phyloP scores from a whole-genome alignment of 2,797 vertebrate species.

The Sebastes baramenuke region DNA sequence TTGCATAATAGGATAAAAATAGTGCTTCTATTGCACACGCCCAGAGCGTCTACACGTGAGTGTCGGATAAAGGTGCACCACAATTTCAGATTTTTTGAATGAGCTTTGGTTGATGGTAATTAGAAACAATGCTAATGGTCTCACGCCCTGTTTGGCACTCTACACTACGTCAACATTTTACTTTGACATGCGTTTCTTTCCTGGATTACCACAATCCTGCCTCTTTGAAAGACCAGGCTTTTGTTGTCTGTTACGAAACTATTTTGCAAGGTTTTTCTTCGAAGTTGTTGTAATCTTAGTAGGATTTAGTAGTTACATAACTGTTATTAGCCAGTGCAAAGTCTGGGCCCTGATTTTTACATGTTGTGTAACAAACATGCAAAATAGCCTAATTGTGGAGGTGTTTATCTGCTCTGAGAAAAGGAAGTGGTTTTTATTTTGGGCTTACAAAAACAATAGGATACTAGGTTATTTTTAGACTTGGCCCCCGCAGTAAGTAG shows the following conservation, averaged over 20 bases:
- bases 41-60: not conserved
- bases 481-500: not conserved
- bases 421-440: not conserved
- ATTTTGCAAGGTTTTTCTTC: not conserved
- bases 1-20: not conserved
- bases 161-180: too few relatives aligned
- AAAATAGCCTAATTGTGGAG: slow-evolving; percentile 21
- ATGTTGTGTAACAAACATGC: slow-evolving; percentile 42
- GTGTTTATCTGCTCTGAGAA: slow-evolving; percentile 4
- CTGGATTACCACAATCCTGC: not conserved
- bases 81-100: not conserved
- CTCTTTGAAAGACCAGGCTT: not conserved
- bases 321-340: slow-evolving; percentile 31
- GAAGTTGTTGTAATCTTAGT: not conserved
- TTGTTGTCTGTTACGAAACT: slow-evolving; percentile 13
- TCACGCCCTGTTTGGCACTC: not conserved
- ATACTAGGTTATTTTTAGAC: slow-evolving; percentile 11
- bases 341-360: slow-evolving; percentile 33
- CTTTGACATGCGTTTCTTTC: not conserved
- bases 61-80: not conserved
- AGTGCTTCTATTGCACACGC: not conserved
- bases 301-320: not conserved
- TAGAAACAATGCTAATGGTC: not conserved
- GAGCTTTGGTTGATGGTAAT: not conserved
- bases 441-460: not conserved